These are phyloP conservation scores for Chaetodon auriga DNA, from an alignment of 2,113 vertebrate species.

Conservation along the genomic window DNA sequence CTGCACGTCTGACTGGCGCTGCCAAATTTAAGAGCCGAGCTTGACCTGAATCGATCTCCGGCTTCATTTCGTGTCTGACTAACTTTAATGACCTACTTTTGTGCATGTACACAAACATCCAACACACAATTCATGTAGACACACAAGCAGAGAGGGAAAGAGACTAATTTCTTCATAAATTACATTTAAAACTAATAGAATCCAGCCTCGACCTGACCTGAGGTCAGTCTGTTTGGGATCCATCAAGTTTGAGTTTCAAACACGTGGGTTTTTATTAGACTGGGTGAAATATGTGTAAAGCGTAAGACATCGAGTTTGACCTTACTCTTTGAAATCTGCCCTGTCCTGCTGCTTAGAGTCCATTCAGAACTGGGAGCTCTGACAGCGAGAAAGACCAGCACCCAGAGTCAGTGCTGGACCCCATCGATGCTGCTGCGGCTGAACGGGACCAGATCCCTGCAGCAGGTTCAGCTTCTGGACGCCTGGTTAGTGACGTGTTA, in stretches of 20 bases:
- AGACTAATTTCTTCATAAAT: neutral
- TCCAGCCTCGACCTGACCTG: neutral
- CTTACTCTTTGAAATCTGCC: no score
- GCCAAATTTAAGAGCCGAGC: no score
- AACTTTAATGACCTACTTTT: no score
- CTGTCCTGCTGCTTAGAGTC: no score
- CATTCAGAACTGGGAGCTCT: neutral
- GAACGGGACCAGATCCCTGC: neutral
- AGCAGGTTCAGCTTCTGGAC: neutral
- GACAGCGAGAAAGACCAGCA: neutral
- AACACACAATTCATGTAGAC: no score
- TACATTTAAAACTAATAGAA: neutral
- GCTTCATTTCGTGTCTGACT: no score
- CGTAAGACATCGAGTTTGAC: no score
- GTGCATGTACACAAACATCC: no score
- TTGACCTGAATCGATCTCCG: no score
- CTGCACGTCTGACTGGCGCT: no score
- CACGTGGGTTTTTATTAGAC: neutral
- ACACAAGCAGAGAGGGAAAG: no score
- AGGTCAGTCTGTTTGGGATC: neutral
- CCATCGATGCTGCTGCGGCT: neutral
- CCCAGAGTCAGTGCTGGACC: neutral
- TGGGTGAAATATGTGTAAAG: no score
- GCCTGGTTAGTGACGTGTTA: neutral
- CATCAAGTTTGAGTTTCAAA: neutral